These are phyloP conservation scores for Antechinus flavipes DNA, from an alignment of 2,113 vertebrate species.

Conservation along the genomic window DNA sequence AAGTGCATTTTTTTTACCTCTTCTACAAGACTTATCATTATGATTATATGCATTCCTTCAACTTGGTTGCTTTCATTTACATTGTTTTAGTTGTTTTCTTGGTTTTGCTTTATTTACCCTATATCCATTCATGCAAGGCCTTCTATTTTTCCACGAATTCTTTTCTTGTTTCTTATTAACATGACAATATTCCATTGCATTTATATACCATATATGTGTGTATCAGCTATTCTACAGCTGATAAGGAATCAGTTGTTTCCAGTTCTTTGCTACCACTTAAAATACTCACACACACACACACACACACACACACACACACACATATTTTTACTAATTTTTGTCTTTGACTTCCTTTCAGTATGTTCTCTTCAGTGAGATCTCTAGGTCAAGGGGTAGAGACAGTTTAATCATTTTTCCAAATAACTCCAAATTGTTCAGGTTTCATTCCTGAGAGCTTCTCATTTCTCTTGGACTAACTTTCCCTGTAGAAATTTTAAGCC, in stretches of 20 bases:
- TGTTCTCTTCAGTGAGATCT: neutral
- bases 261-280: neutral
- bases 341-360: neutral
- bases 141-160: neutral
- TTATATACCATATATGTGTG: neutral
- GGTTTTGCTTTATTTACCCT: neutral
- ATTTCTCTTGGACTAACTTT: neutral
- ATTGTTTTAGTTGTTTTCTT: neutral
- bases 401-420: neutral
- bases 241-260: neutral
- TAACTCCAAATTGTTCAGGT: neutral
- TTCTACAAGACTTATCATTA: neutral
- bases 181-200: neutral
- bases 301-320: neutral
- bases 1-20: neutral
- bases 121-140: neutral
- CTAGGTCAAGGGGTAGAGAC: neutral
- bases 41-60: neutral
- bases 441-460: neutral
- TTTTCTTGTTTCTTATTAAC: neutral
- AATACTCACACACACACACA: neutral
- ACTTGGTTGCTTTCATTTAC: neutral
- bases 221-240: neutral
- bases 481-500: neutral
- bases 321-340: neutral